Conservation (phyloP, 2,888 invertebrate species). For the Polyommatus iphigenia region DNA sequence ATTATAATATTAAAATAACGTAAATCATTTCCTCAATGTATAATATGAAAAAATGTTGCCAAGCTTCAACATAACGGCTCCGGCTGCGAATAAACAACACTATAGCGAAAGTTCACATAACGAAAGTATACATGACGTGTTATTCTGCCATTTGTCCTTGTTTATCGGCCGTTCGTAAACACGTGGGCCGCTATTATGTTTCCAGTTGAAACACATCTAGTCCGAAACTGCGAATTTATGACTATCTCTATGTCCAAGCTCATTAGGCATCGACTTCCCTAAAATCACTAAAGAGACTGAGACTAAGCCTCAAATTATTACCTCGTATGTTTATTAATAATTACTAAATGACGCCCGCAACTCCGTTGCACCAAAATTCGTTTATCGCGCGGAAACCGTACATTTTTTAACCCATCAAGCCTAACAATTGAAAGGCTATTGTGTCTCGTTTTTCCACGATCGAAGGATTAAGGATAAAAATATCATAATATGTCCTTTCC, state of each 20-base stretch:
- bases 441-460: no score
- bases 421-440: no score
- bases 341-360: no score
- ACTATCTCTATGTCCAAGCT: constrained; percentile 24
- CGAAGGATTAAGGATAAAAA: no score
- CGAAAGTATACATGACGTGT: background rate
- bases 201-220: constrained; percentile 32
- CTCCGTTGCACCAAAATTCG: no score
- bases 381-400: no score
- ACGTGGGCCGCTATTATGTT: constrained; percentile 22
- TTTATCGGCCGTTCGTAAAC: constrained; percentile 19
- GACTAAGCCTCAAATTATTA: no score
- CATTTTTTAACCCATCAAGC: no score
- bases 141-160: constrained; percentile 18
- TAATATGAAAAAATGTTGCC: background rate
- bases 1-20: background rate
- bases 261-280: constrained; percentile 35
- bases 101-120: background rate
- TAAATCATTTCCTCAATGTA: background rate
- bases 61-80: background rate
- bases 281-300: constrained; percentile 5
- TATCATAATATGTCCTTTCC: no score
- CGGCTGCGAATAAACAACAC: constrained; percentile 11
- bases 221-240: constrained; percentile 24
- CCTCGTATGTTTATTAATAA: no score